Evolutionary conservation across 2,888 invertebrate genomes (phyloP), one percentile per base, ranked within the genome.

Genomic region (Habroteleia sp.): DNA sequence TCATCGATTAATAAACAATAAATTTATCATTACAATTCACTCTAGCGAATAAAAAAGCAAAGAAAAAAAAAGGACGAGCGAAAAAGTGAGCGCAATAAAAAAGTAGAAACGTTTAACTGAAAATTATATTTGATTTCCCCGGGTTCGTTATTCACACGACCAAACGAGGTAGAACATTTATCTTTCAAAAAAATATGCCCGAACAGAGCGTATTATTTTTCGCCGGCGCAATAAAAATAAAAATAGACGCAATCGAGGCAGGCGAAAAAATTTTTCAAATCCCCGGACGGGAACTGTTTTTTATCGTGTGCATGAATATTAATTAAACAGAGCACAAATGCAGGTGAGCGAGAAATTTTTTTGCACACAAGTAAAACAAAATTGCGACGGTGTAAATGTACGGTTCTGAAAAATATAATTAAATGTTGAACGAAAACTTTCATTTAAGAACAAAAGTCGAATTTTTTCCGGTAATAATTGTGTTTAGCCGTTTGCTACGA

Each of bases 191-290:
- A 74, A 74, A 69, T 74, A 69, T 69, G 74, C 52, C 52, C 60
- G 39, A 25, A 11, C 56, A 27, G 68, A 42, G 46, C 74, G 72
- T 79, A 77, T 78, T 79, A 78, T 77, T 78, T 79, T 76, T 60
- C 54, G 31, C 35, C 54, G 46, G 52, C 13, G 66, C 71, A 72
- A 77, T 65, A 48, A 58, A 63, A 74, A 74, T 74, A 74, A 65
- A 60, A 74, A 63, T 63, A 62, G 48, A 27, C 56, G 44, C 50
- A 63, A 74, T 68, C 37, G 42, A 48, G 56, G 52, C 25, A 29
- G 41, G 23, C 17, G 56, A 52, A 68, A 27, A 62, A 48, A 23
- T 46, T 73, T 58, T 66, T 50, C 37, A 62, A 68, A 68, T 60
- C 60, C 39, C 54, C 11, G 14, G 31, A 44, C 46, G 46, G 46